phyloP scores from a whole-genome alignment of 2,113 vertebrate species.

The Larimichthys crocea region DNA sequence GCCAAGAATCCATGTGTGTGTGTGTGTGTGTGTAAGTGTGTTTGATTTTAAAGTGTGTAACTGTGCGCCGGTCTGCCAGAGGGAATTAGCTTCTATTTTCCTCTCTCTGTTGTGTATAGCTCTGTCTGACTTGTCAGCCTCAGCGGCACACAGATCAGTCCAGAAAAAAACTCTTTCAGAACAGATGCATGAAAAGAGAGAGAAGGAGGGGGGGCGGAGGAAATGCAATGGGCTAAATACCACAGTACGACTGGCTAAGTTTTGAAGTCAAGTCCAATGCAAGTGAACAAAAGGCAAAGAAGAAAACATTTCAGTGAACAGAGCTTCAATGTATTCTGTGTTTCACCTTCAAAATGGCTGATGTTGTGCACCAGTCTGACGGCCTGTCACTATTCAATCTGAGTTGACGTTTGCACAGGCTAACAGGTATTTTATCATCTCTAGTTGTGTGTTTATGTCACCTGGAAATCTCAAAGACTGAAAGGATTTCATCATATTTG shows the following conservation, averaged over 20 bases:
- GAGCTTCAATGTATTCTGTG: background rate
- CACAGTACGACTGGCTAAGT: slow-evolving; percentile 20
- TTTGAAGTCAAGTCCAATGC: slow-evolving; percentile 17
- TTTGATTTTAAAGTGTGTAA: slow-evolving; percentile 27
- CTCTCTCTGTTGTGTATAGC: slow-evolving; percentile 28
- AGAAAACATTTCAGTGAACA: background rate
- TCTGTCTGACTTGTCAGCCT: slow-evolving; percentile 52
- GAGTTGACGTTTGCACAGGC: background rate
- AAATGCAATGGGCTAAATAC: slow-evolving; percentile 32
- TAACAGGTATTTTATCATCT: background rate
- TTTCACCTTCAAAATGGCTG: background rate
- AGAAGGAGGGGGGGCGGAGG: background rate
- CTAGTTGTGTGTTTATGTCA: too few species aligned
- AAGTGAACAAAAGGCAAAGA: slow-evolving; percentile 22
- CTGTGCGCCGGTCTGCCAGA: slow-evolving; percentile 42
- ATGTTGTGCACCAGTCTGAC: background rate
- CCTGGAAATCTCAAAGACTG: too few species aligned
- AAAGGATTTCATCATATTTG: too few species aligned
- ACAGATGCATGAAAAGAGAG: slow-evolving; percentile 1
- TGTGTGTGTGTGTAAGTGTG: slow-evolving; percentile 20
- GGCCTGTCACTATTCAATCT: background rate
- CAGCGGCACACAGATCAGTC: background rate
- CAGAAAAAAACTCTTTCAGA: slow-evolving; percentile 21
- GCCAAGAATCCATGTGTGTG: slow-evolving; percentile 33
- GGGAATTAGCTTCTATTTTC: slow-evolving; percentile 58